phyloP scores from a whole-genome alignment of 2,113 vertebrate species.

The Daphoenositta chrysoptera region DNA sequence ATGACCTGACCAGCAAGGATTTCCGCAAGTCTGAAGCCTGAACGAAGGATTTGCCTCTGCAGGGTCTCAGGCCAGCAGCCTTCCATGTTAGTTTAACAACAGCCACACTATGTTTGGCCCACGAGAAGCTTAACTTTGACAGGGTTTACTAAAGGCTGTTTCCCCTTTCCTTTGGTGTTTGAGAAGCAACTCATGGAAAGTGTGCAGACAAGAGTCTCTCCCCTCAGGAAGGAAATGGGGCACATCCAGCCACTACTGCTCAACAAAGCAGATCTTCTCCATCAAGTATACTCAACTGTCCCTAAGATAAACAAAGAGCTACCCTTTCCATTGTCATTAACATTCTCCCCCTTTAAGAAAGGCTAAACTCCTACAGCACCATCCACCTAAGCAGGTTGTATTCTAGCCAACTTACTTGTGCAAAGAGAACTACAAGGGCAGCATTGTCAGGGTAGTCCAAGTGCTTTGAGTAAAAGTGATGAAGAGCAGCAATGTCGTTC shows the following conservation, averaged over 20 bases:
- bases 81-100: neutral
- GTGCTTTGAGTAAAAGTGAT: constrained; percentile 93
- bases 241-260: neutral
- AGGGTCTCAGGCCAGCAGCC: neutral
- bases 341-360: neutral
- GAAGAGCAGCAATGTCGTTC: constrained; percentile 84
- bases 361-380: neutral
- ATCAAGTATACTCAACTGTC: neutral
- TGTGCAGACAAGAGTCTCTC: neutral
- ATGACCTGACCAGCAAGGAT: constrained; percentile 5
- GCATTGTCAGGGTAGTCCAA: constrained; percentile 83
- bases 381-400: neutral
- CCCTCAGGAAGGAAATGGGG: neutral
- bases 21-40: neutral
- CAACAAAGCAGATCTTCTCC: neutral
- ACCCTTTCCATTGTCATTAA: neutral
- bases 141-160: neutral
- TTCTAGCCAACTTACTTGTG: constrained; percentile 80
- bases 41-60: neutral
- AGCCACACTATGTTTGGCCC: neutral
- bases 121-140: neutral
- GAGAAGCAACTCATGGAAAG: neutral
- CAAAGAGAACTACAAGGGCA: constrained; percentile 83
- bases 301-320: neutral
- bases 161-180: neutral